phyloP scores from a whole-genome alignment of 2,888 invertebrate species.

The Malachius bipustulatus region DNA sequence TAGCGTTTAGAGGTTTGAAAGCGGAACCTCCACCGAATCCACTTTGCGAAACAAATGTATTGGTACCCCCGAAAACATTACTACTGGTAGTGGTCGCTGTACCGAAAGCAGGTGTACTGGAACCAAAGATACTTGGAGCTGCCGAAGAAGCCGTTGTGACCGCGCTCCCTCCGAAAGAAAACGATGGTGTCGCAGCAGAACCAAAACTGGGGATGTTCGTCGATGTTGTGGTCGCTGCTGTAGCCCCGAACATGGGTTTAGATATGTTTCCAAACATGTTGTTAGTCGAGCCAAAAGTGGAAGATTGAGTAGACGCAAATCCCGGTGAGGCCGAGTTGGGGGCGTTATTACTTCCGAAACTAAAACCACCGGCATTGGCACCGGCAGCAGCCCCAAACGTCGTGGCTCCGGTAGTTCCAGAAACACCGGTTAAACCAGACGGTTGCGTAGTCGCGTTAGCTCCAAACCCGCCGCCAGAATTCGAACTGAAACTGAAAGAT shows the following conservation, averaged over 20 bases:
- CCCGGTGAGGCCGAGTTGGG: not conserved
- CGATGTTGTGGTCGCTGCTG: not conserved
- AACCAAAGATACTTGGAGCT: not conserved
- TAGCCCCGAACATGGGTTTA: not conserved
- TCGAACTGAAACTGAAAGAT: not conserved
- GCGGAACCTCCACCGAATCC: too few relatives aligned
- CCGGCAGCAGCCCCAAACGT: too few relatives aligned
- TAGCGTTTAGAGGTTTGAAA: too few relatives aligned
- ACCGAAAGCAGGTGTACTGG: constrained; percentile 1
- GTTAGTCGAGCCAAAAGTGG: not conserved
- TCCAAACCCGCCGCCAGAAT: too few relatives aligned
- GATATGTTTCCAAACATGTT: not conserved
- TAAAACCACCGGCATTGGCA: not conserved
- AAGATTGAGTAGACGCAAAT: not conserved
- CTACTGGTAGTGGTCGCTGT: not conserved
- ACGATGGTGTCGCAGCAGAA: not conserved
- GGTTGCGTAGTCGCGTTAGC: not conserved
- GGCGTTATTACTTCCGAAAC: constrained; percentile 1
- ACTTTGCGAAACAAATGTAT: too few relatives aligned
- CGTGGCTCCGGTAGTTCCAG: not conserved
- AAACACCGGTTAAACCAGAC: not conserved
- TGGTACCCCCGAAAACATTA: too few relatives aligned
- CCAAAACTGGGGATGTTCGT: not conserved
- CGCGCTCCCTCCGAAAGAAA: not conserved
- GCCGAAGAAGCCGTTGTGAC: too few relatives aligned